A percentile compares a stretch with the other conserved stretches of the same genome.
Conservation (phyloP, 2,113 vertebrate genomes). For the Erinaceus europaeus region DNA sequence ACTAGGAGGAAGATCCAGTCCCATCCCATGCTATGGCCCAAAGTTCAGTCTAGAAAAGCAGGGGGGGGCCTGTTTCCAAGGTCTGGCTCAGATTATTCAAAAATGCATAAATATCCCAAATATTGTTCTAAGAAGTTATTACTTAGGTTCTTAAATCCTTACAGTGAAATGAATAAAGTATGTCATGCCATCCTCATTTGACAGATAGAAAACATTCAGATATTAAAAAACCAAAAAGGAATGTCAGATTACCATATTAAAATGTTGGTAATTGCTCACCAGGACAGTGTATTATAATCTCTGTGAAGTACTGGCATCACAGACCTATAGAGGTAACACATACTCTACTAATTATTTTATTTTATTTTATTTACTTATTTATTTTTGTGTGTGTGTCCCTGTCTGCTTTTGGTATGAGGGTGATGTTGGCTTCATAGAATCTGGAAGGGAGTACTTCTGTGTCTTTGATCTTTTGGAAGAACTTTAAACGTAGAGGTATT, state of each 20-base stretch:
- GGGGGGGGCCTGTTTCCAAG: slow-evolving; percentile 61
- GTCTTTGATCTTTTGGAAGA: too few species aligned
- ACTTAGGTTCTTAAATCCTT: background rate
- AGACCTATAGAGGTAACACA: too few species aligned
- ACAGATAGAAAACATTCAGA: background rate
- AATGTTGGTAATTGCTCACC: background rate
- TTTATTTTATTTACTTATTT: too few species aligned
- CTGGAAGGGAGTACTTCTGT: too few species aligned
- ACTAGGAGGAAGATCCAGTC: slow-evolving; percentile 43
- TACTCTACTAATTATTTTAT: too few species aligned
- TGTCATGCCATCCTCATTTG: background rate
- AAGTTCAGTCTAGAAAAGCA: slow-evolving; percentile 43
- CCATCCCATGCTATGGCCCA: slow-evolving; percentile 6
- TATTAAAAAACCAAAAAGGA: background rate
- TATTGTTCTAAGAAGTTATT: background rate
- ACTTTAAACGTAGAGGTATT: too few species aligned
- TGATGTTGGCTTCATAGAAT: too few species aligned
- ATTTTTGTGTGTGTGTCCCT: too few species aligned
- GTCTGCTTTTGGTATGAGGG: too few species aligned
- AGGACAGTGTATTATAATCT: background rate
- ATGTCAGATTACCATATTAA: background rate
- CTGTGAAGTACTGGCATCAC: background rate
- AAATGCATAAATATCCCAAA: slow-evolving; percentile 56
- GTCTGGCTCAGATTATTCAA: slow-evolving; percentile 75
- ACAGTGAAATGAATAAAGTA: background rate